phyloP scores from a whole-genome alignment of 2,113 vertebrate species.

The Cynopterus brachyotis region DNA sequence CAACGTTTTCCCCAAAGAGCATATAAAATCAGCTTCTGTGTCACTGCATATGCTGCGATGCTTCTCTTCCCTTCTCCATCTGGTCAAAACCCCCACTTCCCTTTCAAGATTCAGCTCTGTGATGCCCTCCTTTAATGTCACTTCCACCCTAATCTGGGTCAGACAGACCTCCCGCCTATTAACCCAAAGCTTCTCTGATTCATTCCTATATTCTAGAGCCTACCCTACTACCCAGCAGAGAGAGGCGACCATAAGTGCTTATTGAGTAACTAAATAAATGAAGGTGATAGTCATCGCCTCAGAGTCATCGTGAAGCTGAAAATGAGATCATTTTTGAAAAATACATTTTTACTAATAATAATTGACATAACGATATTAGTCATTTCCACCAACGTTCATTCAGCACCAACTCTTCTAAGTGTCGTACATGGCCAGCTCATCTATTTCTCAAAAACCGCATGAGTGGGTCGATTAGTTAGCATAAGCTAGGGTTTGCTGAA shows the following conservation, averaged over 20 bases:
- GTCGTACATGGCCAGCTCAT: not conserved
- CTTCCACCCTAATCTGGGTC: not conserved
- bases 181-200: not conserved
- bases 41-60: not conserved
- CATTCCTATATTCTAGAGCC: not conserved
- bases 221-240: not conserved
- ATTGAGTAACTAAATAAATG: not conserved
- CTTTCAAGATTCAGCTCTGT: not conserved
- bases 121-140: not conserved
- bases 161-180: not conserved
- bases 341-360: not conserved
- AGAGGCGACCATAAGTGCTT: not conserved
- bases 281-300: not conserved
- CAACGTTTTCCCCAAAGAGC: not conserved
- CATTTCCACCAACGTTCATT: not conserved
- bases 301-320: not conserved
- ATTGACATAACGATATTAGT: not conserved
- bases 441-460: not conserved
- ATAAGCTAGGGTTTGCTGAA: not conserved
- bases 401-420: not conserved
- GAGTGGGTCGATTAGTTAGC: not conserved
- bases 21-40: not conserved
- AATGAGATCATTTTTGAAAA: not conserved
- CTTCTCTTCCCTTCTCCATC: not conserved
- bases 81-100: not conserved